These are phyloP conservation scores for Tenthredo amoena DNA, from an alignment of 2,888 invertebrate species.

Conservation along the genomic window DNA sequence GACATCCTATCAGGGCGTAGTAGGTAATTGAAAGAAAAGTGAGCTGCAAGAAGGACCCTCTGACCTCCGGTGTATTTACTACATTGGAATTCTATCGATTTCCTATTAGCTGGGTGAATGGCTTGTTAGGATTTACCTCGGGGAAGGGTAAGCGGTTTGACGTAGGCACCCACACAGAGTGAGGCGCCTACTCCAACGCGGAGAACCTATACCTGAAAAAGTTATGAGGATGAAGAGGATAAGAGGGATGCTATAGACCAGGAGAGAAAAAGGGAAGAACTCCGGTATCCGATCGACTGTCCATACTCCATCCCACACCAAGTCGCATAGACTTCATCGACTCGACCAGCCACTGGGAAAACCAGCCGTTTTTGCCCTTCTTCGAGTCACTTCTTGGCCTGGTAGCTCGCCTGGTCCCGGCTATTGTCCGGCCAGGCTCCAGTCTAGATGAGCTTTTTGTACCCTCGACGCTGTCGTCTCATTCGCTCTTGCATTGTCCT, in stretches of 20 bases:
- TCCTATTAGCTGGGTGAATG: conserved; percentile 49
- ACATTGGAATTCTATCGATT: conserved; percentile 50
- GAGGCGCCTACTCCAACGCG: neutral
- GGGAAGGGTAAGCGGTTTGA: conserved; percentile 34
- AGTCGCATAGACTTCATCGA: neutral
- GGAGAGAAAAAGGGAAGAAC: neutral
- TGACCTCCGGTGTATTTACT: conserved; percentile 42
- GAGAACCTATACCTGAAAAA: neutral
- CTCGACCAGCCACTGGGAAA: neutral
- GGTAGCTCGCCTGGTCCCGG: neutral
- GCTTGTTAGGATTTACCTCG: conserved; percentile 49
- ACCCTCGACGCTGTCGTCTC: conserved; percentile 19
- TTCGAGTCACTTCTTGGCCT: conserved; percentile 34
- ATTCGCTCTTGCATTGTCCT: conserved; percentile 14
- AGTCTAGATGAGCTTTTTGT: conserved; percentile 41
- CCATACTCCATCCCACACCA: neutral
- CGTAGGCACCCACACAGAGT: neutral
- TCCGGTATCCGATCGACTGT: conserved; percentile 7
- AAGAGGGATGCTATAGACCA: neutral
- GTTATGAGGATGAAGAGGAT: neutral
- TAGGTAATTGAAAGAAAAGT: conserved; percentile 29
- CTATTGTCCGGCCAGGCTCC: conserved; percentile 27
- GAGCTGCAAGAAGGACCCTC: neutral
- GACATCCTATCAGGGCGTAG: neutral
- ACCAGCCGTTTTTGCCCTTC: conserved; percentile 1